Conservation (phyloP, 2,888 invertebrate species). For the Polyploca ridens region DNA sequence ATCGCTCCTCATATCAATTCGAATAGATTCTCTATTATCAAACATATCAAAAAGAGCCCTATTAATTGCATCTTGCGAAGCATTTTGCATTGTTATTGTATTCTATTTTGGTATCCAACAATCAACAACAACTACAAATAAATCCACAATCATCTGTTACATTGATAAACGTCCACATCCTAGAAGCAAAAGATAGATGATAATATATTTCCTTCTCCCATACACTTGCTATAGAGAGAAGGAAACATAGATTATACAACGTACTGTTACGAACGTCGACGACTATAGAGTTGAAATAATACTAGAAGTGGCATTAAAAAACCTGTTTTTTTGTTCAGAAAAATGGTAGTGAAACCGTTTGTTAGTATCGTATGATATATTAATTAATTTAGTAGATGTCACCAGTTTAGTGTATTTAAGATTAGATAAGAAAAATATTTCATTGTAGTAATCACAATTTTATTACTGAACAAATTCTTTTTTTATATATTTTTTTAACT, state of each 20-base stretch:
- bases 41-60: too few relatives aligned
- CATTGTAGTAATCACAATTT: too few relatives aligned
- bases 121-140: not conserved
- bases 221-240: slow-evolving; percentile 14
- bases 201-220: slow-evolving; percentile 9
- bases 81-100: not conserved
- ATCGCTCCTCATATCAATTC: too few relatives aligned
- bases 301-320: not conserved
- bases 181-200: slow-evolving; percentile 6
- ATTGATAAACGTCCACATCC: slow-evolving; percentile 13
- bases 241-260: slow-evolving; percentile 25
- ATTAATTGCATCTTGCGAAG: not conserved
- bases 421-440: not conserved
- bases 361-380: not conserved
- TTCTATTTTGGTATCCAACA: not conserved
- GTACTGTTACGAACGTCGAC: slow-evolving; percentile 11
- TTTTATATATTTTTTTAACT: too few relatives aligned
- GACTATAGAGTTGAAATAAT: slow-evolving; percentile 9
- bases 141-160: not conserved
- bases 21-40: too few relatives aligned
- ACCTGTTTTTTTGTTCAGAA: not conserved
- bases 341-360: not conserved
- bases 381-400: not conserved
- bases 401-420: not conserved
- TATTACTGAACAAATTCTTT: too few relatives aligned